phyloP scores from a whole-genome alignment of 37 sponge, comb jelly and placozoan genomes.

The Crambe crambe region DNA sequence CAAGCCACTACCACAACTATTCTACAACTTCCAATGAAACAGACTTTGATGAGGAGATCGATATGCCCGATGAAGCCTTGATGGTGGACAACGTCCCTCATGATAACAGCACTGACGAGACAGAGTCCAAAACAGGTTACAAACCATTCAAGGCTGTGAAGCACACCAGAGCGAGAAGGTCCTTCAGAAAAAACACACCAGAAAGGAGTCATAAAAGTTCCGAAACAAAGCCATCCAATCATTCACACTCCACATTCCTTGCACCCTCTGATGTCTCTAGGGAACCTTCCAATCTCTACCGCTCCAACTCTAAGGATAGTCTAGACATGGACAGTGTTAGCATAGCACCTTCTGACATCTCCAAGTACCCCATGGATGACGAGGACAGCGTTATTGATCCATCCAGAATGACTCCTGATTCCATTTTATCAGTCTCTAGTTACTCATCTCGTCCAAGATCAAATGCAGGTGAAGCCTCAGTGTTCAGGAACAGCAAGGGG shows the following conservation, averaged over 20 bases:
- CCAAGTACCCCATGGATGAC: constrained; percentile 1
- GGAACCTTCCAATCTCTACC: not conserved
- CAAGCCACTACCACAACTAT: constrained; percentile 29
- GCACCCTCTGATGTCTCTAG: not conserved
- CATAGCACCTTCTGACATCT: constrained; percentile 9
- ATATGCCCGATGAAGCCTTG: constrained; percentile 53
- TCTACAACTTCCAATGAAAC: constrained; percentile 7
- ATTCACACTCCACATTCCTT: not conserved
- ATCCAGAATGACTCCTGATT: constrained; percentile 35
- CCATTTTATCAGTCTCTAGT: constrained; percentile 9
- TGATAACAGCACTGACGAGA: not conserved
- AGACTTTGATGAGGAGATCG: constrained; percentile 46
- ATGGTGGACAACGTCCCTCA: constrained; percentile 32
- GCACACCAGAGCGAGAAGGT: not conserved
- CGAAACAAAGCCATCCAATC: not conserved
- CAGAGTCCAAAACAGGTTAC: not conserved
- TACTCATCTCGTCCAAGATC: not conserved
- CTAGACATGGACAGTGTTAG: constrained; percentile 14
- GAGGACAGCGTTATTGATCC: constrained; percentile 4
- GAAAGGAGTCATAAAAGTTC: not conserved
- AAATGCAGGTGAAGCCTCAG: constrained; percentile 4
- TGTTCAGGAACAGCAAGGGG: constrained; percentile 27
- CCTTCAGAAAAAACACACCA: not conserved
- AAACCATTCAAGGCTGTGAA: not conserved
- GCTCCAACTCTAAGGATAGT: constrained; percentile 13